phyloP scores from a whole-genome alignment of 2,888 invertebrate genomes.

The Patella ulyssiponensis region DNA sequence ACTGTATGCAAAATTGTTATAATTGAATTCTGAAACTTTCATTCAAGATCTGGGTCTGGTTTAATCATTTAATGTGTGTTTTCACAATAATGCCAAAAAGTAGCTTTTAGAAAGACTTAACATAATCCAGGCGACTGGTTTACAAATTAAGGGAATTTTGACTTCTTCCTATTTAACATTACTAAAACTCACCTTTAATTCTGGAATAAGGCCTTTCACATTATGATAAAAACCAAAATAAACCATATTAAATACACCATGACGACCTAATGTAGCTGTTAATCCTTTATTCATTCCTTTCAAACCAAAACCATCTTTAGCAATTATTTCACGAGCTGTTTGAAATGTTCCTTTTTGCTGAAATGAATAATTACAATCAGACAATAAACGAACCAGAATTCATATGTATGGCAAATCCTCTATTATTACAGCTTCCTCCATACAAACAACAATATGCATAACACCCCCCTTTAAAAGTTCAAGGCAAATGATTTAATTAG shows the following conservation, averaged over 20 bases:
- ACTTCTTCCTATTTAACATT: background rate
- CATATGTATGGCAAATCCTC: background rate
- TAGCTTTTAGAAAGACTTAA: too few relatives aligned
- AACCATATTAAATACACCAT: constrained; percentile 92
- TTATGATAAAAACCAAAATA: constrained; percentile 97
- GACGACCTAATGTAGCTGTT: constrained; percentile 89
- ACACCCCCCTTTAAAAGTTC: too few relatives aligned
- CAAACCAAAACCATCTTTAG: constrained; percentile 83
- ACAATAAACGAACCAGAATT: background rate
- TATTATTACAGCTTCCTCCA: too few relatives aligned
- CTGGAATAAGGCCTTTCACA: constrained; percentile 79
- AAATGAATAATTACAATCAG: constrained; percentile 29
- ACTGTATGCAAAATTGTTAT: too few relatives aligned
- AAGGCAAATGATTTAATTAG: too few relatives aligned
- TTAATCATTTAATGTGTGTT: too few relatives aligned
- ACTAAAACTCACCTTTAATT: constrained; percentile 56
- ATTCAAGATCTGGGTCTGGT: too few relatives aligned
- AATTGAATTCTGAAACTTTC: too few relatives aligned
- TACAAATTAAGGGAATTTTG: too few relatives aligned
- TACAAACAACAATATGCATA: too few relatives aligned
- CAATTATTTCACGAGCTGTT: constrained; percentile 85
- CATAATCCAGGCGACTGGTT: too few relatives aligned
- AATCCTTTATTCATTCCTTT: constrained; percentile 89
- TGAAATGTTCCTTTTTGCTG: constrained; percentile 80
- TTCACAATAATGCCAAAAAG: too few relatives aligned